Evolutionary conservation across 2,888 invertebrate genomes (phyloP).

Genomic region (Resseliella maxima): DNA sequence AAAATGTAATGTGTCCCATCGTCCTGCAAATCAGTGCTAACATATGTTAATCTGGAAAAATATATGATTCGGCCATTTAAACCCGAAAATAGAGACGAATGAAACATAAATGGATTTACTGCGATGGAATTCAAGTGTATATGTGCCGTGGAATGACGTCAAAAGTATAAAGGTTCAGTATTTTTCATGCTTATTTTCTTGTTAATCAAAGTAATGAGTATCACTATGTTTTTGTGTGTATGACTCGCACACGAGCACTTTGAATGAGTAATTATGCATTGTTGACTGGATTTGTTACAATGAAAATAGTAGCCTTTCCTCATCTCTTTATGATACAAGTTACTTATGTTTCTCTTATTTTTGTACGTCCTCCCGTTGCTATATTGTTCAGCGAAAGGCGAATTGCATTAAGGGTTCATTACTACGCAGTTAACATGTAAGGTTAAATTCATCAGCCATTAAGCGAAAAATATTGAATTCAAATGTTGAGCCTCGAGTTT

Average conservation of each 20-base stretch:
- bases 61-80: not conserved
- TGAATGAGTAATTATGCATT: not conserved
- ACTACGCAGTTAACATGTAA: slow-evolving; percentile 17
- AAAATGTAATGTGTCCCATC: not conserved
- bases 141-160: not conserved
- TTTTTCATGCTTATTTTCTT: not conserved
- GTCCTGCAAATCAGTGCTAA: not conserved
- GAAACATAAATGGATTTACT: not conserved
- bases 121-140: not conserved
- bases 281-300: not conserved
- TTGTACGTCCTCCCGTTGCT: not conserved
- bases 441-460: not conserved
- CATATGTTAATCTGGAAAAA: too few relatives aligned
- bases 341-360: not conserved
- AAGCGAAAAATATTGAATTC: not conserved
- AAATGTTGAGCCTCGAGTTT: not conserved
- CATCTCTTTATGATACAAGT: not conserved
- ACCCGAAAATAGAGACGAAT: not conserved
- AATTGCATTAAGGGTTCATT: slow-evolving; percentile 34
- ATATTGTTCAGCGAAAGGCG: slow-evolving; percentile 9
- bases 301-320: slow-evolving; percentile 11
- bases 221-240: not conserved
- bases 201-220: slow-evolving; percentile 28
- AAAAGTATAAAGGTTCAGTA: slow-evolving; percentile 36
- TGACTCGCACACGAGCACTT: not conserved